Base-by-base conservation (phyloP, 2,797 vertebrate species). In the Clarias laeviceps region DNA sequence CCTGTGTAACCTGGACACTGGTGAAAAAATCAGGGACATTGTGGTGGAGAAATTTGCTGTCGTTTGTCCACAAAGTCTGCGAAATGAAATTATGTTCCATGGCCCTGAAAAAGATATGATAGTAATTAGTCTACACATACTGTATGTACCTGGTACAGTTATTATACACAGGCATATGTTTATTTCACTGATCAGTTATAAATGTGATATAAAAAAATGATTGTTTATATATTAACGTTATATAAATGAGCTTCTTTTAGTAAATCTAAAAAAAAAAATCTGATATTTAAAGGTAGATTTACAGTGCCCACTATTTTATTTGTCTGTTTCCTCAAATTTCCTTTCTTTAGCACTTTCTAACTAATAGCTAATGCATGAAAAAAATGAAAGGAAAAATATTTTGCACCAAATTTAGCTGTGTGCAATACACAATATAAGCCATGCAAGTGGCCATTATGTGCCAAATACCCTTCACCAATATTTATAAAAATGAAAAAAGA, bases 1-100 rank as follows among this genome's bases (percentile, higher is more conserved):
- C 95, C 91, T 95, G 96, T 83, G 96, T 97, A 80, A 97, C 96
- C 56, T 96, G 92, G 91, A 97, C 96, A 22, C 95, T 96, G 85
- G 95, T 96, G 92, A 94, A 91, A 20, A 96, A 88, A 81, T 97
- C 97, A 2, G 94, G 90, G 62, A 96, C 94, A 91, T 95, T 95
- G 87, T 96, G 95, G 82, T 95, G 94, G 56, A 93, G 91, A 91
- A 94, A 92, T 93, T 95, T 97, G 91, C 91, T 94, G 92, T 98
- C 97, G 87, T 69, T 93, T 85, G 91, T 91, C 96, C 96, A 97
- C 45, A 95, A 87, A 57, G 95, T 93, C 88, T 96, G 96, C 90
- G 96, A 91, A 86, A 95, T 91, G 87, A 95, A 92, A 77, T 89
- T 84, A 84, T 95, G 93, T 90, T 97, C 96, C 97, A 97, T 97